Base-by-base conservation (phyloP, 2,888 invertebrate species). In the Sarcophaga rosellei region DNA sequence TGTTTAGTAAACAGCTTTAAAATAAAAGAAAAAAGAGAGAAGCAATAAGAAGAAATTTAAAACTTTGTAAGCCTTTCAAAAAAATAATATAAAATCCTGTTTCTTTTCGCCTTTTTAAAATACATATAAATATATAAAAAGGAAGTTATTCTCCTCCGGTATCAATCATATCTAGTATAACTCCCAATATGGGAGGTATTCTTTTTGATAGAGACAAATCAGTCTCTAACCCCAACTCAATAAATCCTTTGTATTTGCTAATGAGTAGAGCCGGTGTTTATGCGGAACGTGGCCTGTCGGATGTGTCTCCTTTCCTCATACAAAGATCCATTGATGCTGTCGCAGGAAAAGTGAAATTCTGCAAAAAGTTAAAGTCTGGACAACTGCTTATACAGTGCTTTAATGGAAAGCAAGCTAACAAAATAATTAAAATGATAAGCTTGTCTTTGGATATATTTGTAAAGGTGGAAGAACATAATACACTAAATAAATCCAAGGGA, bases 351-450 rank as follows among this genome's bases (percentile, higher is more conserved):
- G 44, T 73, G 1, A 72, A 25, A 21, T 15, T 81, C 17, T 75
- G 63, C 35, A 81, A 81, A 63, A 82, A 82, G 35, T 17, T 82
- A 1, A 81, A 53, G 44, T 74, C 68, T 10, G 82, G 72, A 53
- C 76, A 82, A 65, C 53, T 82, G 17, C 62, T 70, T 21, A 76
- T 76, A 20, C 53, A 76, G 65, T 81, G 75, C 23, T 44, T 74
- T 15, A 81, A 81, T 62, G 75, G 81, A 35, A 81, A 35, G 2
- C 35, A 35, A 35, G 35, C 35, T 35, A 35, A 35, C 35, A 35
- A 35, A 35, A 2, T 35, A 76, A 72, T 81, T 1, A 61, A 83
- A 78, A 73, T 78, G 20, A 15, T 73, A n/a, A 65, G 21, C 1
- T 20, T 83, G 17, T 73, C 78, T 17, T 5, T 47, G 3, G 74